Percentiles rank a stretch among this genome's conserved stretches.
phyloP scores from a whole-genome alignment of 2,797 vertebrate species.

The Margarornis squamiger region DNA sequence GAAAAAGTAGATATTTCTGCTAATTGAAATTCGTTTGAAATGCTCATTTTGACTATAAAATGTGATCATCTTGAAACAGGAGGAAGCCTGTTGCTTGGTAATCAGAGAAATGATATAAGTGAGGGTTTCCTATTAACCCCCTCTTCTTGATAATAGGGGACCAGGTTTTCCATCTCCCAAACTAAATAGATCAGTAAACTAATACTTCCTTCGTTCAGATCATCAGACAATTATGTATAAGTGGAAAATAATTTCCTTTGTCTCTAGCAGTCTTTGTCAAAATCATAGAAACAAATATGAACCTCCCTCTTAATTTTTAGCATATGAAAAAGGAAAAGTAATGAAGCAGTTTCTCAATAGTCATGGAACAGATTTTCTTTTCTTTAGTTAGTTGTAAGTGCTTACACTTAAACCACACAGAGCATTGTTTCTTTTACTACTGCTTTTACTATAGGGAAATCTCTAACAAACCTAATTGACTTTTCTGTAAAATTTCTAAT shows the following conservation, averaged over 20 bases:
- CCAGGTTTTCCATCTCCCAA: not conserved
- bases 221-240: not conserved
- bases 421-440: not conserved
- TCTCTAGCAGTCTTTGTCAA: not conserved
- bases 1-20: constrained; percentile 24
- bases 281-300: not conserved
- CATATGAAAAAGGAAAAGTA: not conserved
- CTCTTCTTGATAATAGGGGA: not conserved
- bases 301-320: not conserved
- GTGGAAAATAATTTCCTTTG: not conserved
- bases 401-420: not conserved
- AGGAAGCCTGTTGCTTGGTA: not conserved
- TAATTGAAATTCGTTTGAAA: constrained; percentile 55
- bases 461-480: not conserved
- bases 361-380: not conserved
- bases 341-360: not conserved
- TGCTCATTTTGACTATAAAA: not conserved
- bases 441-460: not conserved
- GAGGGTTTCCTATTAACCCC: not conserved
- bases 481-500: not conserved
- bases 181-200: not conserved
- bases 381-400: not conserved
- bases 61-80: not conserved
- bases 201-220: not conserved
- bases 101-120: not conserved